phyloP scores from a whole-genome alignment of 2,113 vertebrate genomes.

The Calonectris borealis region DNA sequence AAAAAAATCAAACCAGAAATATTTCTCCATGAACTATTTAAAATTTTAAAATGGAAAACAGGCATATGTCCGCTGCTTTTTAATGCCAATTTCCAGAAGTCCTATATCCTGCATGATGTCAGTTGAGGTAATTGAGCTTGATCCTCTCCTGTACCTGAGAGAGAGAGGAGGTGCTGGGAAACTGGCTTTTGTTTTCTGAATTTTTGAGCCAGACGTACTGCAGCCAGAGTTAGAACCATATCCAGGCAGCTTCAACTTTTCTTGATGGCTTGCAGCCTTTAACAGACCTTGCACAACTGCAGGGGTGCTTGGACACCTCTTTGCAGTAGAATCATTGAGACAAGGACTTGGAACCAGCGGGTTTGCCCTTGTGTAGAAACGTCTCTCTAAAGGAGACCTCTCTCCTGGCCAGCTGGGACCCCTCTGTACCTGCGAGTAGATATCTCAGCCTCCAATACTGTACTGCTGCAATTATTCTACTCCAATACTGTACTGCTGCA shows the following conservation, averaged over 20 bases:
- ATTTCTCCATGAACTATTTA: neutral
- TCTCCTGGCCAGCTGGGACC: neutral
- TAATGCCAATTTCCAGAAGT: neutral
- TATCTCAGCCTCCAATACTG: neutral
- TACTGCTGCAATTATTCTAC: neutral
- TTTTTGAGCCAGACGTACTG: neutral
- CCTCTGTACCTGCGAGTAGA: neutral
- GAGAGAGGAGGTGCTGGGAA: neutral
- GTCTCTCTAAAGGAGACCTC: neutral
- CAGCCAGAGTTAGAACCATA: neutral
- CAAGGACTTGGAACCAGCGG: neutral
- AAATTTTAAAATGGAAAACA: conserved; percentile 3
- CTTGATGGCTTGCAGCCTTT: neutral
- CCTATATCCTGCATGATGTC: neutral
- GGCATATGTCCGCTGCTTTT: neutral
- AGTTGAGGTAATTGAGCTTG: neutral
- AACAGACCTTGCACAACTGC: neutral
- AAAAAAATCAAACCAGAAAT: neutral
- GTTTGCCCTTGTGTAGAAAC: neutral
- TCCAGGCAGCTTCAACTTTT: neutral
- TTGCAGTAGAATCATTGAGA: neutral
- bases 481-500: neutral
- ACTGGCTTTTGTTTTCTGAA: neutral
- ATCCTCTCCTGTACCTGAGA: neutral
- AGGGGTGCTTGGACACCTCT: neutral